Evolutionary conservation across 2,888 invertebrate genomes (phyloP).

Genomic region (Leptinotarsa haldemani): DNA sequence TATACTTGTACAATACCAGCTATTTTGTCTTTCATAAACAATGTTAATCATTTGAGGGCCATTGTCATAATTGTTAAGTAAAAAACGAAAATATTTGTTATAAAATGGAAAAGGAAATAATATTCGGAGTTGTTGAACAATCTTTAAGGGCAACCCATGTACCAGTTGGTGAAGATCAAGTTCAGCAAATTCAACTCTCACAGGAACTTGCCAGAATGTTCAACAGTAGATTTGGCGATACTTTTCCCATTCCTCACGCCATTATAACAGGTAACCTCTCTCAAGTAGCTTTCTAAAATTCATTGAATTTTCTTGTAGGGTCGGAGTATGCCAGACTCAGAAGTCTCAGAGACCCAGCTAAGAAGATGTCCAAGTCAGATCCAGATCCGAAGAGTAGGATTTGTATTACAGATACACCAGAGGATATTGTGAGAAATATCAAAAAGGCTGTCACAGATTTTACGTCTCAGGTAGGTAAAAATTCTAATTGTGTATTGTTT

Average conservation of each 20-base stretch:
- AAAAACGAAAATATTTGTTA: no score
- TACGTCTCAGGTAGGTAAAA: conserved; percentile 71
- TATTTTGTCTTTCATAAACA: no score
- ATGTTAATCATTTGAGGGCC: no score
- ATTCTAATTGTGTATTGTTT: no score
- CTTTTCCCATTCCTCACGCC: conserved; percentile 82
- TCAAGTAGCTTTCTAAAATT: conserved; percentile 4
- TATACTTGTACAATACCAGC: no score
- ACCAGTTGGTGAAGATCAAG: conserved; percentile 95
- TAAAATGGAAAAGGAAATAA: background rate
- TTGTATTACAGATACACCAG: conserved; percentile 80
- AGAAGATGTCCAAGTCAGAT: conserved; percentile 99
- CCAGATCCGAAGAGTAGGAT: conserved; percentile 81
- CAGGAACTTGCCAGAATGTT: conserved; percentile 85
- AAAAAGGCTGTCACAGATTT: conserved; percentile 93
- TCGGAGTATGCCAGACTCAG: conserved; percentile 75
- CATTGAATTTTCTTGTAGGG: conserved; percentile 60
- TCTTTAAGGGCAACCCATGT: conserved; percentile 83
- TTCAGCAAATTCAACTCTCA: conserved; percentile 87
- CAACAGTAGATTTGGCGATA: conserved; percentile 79
- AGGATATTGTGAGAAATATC: conserved; percentile 77
- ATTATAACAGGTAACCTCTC: conserved; percentile 71
- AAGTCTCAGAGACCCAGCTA: conserved; percentile 86
- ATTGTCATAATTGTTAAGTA: no score
- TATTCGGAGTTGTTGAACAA: background rate